Conservation (phyloP, 2,888 invertebrate genomes). For the Meiosimyza decipiens region DNA sequence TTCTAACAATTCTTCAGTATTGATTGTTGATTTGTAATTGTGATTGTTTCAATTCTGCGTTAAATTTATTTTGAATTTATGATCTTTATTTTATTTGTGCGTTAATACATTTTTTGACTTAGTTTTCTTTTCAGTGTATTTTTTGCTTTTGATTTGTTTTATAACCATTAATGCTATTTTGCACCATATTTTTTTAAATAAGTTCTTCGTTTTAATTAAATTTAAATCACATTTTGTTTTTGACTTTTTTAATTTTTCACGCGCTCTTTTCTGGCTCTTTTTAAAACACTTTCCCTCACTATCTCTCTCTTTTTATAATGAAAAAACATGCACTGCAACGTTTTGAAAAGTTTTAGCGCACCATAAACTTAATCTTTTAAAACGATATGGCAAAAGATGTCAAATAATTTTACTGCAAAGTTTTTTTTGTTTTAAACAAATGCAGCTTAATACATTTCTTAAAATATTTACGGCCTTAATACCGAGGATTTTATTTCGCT, state of each 20-base stretch:
- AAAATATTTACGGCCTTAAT: background rate
- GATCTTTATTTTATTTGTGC: too few relatives aligned
- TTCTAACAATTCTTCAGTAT: too few relatives aligned
- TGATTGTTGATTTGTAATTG: too few relatives aligned
- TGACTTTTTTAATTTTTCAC: background rate
- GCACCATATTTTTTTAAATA: too few relatives aligned
- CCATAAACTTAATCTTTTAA: background rate
- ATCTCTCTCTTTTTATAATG: background rate
- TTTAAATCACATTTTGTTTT: background rate
- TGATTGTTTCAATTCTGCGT: too few relatives aligned
- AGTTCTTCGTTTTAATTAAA: background rate
- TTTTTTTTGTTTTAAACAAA: background rate
- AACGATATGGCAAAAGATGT: background rate
- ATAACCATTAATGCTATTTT: too few relatives aligned
- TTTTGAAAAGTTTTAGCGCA: slow-evolving; percentile 5
- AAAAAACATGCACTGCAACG: background rate
- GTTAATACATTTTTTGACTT: too few relatives aligned
- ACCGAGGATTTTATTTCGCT: background rate
- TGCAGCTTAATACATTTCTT: background rate
- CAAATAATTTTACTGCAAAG: too few relatives aligned
- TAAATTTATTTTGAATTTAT: too few relatives aligned
- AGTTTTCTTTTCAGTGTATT: too few relatives aligned
- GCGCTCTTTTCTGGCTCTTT: background rate
- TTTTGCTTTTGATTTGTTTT: too few relatives aligned
- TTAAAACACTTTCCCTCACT: background rate